Percentiles rank a stretch among this genome's conserved stretches.
These are phyloP conservation scores for Leptodactylus fallax DNA, from an alignment of 2,797 vertebrate genomes.

Conservation along the genomic window DNA sequence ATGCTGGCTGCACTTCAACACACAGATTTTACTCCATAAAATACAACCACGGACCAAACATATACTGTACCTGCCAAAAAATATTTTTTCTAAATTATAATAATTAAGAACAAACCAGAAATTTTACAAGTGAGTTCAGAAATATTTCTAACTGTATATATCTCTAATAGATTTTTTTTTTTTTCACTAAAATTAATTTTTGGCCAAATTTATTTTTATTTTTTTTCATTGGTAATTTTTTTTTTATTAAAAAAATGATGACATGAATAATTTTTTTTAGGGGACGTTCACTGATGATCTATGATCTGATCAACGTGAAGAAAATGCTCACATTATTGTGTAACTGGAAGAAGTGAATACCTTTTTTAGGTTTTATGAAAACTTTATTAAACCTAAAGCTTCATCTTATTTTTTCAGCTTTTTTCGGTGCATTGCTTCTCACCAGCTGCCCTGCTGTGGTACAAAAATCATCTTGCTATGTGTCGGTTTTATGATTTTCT, in stretches of 20 bases:
- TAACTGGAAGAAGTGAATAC: neutral
- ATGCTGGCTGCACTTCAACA: constrained; percentile 12
- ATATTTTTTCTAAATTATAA: constrained; percentile 2
- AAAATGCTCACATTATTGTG: neutral
- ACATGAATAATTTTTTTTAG: neutral
- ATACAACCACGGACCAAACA: neutral
- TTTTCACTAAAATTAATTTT: neutral
- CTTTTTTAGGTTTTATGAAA: neutral
- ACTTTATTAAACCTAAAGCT: neutral
- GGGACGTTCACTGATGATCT: neutral
- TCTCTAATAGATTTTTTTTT: neutral
- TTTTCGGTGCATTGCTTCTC: constrained; percentile 10
- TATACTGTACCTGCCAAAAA: neutral
- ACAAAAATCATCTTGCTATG: constrained; percentile 10
- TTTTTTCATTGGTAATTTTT: neutral
- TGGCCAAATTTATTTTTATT: no score
- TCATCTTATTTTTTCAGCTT: neutral
- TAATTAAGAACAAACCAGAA: neutral
- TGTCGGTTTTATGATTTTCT: neutral
- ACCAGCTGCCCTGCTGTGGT: neutral
- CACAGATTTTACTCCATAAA: neutral
- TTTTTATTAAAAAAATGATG: neutral
- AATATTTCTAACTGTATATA: neutral
- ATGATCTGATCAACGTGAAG: neutral
- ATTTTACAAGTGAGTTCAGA: neutral